Evolutionary conservation across 2,113 vertebrate genomes (phyloP), one percentile per base, ranked within the genome.

Genomic region (Indicator indicator): DNA sequence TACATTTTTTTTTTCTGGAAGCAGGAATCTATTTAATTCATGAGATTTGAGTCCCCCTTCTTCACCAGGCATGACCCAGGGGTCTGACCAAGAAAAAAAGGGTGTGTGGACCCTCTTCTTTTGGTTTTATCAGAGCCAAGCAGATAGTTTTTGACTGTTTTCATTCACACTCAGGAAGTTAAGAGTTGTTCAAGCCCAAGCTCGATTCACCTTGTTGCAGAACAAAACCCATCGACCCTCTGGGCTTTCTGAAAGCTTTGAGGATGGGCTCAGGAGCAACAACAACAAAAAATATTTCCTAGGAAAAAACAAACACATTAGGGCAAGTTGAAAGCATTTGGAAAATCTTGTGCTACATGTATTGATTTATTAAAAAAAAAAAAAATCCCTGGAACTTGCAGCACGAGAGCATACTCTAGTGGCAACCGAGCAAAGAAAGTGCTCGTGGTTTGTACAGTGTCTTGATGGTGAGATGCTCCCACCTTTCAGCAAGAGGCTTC

Each of bases 371-470:
- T 86, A 23, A 38, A 24, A 70, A 64, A 21, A 38, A 24, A 75
- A 68, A 21, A 46, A 48, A 38, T 71, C 70, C 50, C 42, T 89
- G 78, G 83, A 78, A 98, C 93, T 96, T 64, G 86, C 19, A 88
- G 95, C 97, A 80, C 96, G 88, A 96, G 94, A 98, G 98, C 94
- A 96, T 96, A 83, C 98, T 98, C 98, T 98, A 98, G 98, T 97
- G 98, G 97, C 70, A 85, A 89, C 64, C 16, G 79, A 63, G 94
- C 79, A 95, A 93, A 97, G 88, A 80, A 89, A 90, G 92, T 46
- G 33, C 42, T 92, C 16, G 0, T 42, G 88, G 67, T 42, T 55
- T 86, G 72, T 69, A 67, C 69, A 2, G 73, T 18, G 56, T 68
- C 62, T 68, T 16, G 71, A 9, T 64, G 52, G 44, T 48, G 28